A percentile compares a stretch with the other conserved stretches of the same genome.
Evolutionary conservation across 2,888 invertebrate genomes (phyloP).

Genomic region (Aromia moschata): DNA sequence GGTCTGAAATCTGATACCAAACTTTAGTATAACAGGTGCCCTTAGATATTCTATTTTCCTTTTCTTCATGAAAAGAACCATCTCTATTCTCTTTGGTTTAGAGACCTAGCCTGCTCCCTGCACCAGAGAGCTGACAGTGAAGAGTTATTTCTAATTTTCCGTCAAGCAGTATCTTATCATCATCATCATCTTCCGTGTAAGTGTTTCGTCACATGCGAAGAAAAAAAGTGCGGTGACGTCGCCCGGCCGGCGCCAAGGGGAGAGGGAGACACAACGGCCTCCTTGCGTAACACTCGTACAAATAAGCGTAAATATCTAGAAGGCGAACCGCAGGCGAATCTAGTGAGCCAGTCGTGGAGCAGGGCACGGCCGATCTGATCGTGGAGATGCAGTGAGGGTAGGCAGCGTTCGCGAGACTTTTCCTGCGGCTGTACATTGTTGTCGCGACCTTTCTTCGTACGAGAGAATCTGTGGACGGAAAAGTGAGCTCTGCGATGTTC

Average conservation of each 20-base stretch:
- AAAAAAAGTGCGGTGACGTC: neutral
- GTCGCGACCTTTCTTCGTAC: neutral
- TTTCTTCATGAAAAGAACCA: too few relatives aligned
- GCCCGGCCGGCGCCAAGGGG: constrained; percentile 6
- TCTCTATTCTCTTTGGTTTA: too few relatives aligned
- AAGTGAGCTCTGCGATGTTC: constrained; percentile 5
- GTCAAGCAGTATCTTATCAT: too few relatives aligned
- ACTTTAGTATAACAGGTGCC: too few relatives aligned
- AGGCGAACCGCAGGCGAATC: constrained; percentile 6
- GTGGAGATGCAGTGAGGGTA: constrained; percentile 17
- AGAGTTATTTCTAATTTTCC: too few relatives aligned
- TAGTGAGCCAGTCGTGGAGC: constrained; percentile 15
- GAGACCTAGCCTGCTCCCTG: too few relatives aligned
- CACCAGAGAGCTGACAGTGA: too few relatives aligned
- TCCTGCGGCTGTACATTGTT: neutral
- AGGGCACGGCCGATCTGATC: constrained; percentile 6
- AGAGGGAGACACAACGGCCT: constrained; percentile 6
- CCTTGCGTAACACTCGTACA: constrained; percentile 3
- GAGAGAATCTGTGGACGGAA: neutral
- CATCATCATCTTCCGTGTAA: too few relatives aligned
- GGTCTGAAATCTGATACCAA: too few relatives aligned
- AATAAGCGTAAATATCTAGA: constrained; percentile 12
- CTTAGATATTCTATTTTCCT: too few relatives aligned
- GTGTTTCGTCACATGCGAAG: too few relatives aligned
- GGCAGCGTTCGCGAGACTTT: neutral